These are phyloP conservation scores for Oegoconia quadripuncta DNA, from an alignment of 2,888 invertebrate genomes.

Conservation along the genomic window DNA sequence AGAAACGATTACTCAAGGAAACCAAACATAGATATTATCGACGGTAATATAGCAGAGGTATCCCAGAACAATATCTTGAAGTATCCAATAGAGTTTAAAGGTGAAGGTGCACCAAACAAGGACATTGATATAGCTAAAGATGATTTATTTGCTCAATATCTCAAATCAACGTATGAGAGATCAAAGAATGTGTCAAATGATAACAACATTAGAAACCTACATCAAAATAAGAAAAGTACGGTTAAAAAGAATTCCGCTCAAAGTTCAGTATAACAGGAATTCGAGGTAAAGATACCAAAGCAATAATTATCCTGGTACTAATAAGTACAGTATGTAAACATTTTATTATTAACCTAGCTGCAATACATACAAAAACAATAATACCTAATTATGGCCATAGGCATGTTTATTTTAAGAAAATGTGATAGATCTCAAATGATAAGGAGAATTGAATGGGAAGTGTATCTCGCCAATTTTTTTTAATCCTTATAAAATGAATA, in stretches of 20 bases:
- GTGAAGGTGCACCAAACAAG: slow-evolving; percentile 23
- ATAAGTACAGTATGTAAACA: too few species aligned
- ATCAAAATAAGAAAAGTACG: not conserved
- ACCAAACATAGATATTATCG: slow-evolving; percentile 30
- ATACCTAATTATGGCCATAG: too few species aligned
- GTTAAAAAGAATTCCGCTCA: not conserved
- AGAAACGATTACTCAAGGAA: slow-evolving; percentile 21
- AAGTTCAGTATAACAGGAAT: too few species aligned
- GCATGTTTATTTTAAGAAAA: too few species aligned
- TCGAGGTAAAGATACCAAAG: too few species aligned
- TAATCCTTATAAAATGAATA: too few species aligned
- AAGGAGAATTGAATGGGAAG: too few species aligned
- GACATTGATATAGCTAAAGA: slow-evolving; percentile 38
- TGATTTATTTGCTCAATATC: slow-evolving; percentile 52
- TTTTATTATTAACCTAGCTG: too few species aligned
- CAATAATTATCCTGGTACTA: too few species aligned
- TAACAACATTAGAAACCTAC: not conserved
- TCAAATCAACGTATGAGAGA: slow-evolving; percentile 45
- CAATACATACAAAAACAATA: too few species aligned
- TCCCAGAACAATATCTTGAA: slow-evolving; percentile 46
- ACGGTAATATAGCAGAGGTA: slow-evolving; percentile 34
- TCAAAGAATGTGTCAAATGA: slow-evolving; percentile 22
- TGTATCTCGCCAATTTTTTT: too few species aligned
- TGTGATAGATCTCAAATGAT: too few species aligned
- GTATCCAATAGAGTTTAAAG: slow-evolving; percentile 29